Evolutionary conservation across 2,113 vertebrate species (phyloP).

Genomic region (Astur gentilis): DNA sequence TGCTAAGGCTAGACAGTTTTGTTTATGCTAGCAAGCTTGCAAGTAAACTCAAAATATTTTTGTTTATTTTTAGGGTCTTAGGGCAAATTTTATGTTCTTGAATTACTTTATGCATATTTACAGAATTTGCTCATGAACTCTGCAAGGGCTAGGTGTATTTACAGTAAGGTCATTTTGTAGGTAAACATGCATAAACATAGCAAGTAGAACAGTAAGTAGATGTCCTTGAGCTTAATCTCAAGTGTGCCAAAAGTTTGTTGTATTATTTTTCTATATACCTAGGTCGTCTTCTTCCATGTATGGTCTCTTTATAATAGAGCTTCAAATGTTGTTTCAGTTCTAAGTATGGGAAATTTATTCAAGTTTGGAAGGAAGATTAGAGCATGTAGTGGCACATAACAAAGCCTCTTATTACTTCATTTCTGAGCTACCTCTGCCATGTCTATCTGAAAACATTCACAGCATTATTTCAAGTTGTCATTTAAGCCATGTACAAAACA

Average conservation of each 20-base stretch:
- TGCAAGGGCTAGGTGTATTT: neutral
- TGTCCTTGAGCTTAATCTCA: neutral
- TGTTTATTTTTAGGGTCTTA: neutral
- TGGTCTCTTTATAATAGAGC: neutral
- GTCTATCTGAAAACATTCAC: neutral
- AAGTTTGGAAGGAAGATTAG: neutral
- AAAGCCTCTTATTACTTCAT: neutral
- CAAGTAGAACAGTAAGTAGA: neutral
- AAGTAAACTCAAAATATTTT: neutral
- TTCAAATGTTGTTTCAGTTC: neutral
- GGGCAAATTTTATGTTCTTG: neutral
- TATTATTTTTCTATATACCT: neutral
- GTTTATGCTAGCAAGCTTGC: neutral
- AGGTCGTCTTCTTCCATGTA: neutral
- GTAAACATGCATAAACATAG: neutral
- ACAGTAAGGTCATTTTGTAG: neutral
- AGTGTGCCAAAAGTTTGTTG: neutral
- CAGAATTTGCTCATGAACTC: neutral
- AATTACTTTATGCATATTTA: neutral
- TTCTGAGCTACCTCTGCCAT: neutral
- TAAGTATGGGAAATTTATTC: neutral
- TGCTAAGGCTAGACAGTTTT: neutral
- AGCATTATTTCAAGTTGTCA: neutral
- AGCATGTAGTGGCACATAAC: neutral
- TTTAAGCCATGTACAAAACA: neutral